Conservation (phyloP, 2,797 vertebrate species). For the Typhlichthys subterraneus region DNA sequence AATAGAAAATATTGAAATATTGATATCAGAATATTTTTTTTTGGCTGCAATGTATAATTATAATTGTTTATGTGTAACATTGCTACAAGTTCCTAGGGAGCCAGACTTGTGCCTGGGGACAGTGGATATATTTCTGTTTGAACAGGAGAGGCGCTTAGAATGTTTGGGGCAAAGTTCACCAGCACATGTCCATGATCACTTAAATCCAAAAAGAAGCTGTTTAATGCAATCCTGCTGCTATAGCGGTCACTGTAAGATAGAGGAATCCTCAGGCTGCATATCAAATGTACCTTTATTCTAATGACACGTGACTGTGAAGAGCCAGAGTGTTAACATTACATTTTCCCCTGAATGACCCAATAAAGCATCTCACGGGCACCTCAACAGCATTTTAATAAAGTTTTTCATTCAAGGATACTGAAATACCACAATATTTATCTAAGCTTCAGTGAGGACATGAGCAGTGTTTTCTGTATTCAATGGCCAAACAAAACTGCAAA, state of each 20-base stretch:
- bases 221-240: conserved; percentile 25
- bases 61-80: conserved; percentile 31
- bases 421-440: conserved; percentile 66
- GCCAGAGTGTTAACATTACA: conserved; percentile 49
- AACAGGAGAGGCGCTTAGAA: conserved; percentile 50
- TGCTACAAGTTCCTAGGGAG: conserved; percentile 28
- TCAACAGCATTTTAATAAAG: conserved; percentile 44
- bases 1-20: conserved; percentile 13
- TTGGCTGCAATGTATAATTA: conserved; percentile 24
- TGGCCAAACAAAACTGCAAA: conserved; percentile 80
- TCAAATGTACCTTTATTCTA: conserved; percentile 36
- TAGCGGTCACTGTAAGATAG: conserved; percentile 31
- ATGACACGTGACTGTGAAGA: conserved; percentile 39
- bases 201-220: conserved; percentile 29
- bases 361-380: conserved; percentile 41
- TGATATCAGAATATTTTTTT: conserved; percentile 24
- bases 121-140: conserved; percentile 56
- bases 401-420: conserved; percentile 54
- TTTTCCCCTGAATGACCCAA: conserved; percentile 56
- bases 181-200: conserved; percentile 28
- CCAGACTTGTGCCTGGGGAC: conserved; percentile 45
- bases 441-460: conserved; percentile 72
- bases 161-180: conserved; percentile 52
- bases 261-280: conserved; percentile 23
- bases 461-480: conserved; percentile 67